phyloP scores from a whole-genome alignment of 2,113 vertebrate species.

The Physeter macrocephalus region DNA sequence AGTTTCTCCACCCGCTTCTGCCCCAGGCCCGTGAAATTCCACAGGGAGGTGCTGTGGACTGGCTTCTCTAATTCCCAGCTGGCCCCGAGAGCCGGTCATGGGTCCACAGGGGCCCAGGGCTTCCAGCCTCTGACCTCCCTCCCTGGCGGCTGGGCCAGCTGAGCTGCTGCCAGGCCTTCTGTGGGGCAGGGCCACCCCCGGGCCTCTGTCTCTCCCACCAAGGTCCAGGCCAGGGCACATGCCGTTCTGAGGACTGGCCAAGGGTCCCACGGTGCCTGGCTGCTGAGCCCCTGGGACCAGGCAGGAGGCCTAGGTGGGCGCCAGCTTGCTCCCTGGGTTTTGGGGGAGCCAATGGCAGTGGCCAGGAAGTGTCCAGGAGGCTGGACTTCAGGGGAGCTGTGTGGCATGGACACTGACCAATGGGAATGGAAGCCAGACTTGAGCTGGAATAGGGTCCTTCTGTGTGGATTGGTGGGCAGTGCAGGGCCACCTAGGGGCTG shows the following conservation, averaged over 20 bases:
- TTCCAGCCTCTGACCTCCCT: background rate
- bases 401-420: background rate
- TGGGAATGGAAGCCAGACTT: background rate
- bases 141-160: background rate
- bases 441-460: background rate
- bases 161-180: background rate
- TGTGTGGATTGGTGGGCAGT: fast-evolving
- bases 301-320: background rate
- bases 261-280: background rate
- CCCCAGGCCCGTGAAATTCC: background rate
- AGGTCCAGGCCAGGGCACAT: background rate
- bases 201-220: background rate
- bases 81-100: fast-evolving
- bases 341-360: background rate
- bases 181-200: too few relatives aligned
- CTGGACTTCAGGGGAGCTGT: too few relatives aligned
- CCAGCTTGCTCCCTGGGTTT: background rate
- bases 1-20: too few relatives aligned
- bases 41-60: fast-evolving
- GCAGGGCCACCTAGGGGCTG: too few relatives aligned
- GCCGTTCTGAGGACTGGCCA: background rate
- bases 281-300: background rate
- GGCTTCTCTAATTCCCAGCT: background rate
- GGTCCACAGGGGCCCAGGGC: background rate
- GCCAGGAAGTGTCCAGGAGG: background rate